Conservation (phyloP, 2,113 vertebrate species). For the Zootoca vivipara region DNA sequence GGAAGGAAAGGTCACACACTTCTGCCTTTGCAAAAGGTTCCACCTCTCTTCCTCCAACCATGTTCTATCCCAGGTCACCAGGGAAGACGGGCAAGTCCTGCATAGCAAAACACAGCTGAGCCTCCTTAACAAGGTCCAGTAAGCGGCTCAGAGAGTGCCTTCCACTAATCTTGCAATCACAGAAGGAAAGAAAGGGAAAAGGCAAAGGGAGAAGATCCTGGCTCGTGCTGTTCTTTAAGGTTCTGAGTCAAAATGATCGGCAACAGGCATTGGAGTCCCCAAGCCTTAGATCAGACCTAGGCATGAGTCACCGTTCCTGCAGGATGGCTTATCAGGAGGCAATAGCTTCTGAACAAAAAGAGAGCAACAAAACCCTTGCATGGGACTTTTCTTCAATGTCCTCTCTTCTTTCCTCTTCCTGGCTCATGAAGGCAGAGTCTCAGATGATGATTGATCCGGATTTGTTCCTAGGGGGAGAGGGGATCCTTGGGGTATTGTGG, state of each 20-base stretch:
- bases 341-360: neutral
- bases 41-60: neutral
- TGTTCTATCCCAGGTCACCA: neutral
- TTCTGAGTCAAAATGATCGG: neutral
- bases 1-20: slow-evolving; percentile 7
- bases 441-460: too few species aligned
- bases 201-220: neutral
- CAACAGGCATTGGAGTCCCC: too few species aligned
- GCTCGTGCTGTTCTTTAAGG: neutral
- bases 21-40: neutral
- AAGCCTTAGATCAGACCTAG: neutral
- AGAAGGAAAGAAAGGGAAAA: neutral
- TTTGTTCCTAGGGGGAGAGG: too few species aligned
- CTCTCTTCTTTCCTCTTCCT: neutral
- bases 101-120: slow-evolving; percentile 9
- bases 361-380: too few species aligned
- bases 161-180: neutral
- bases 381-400: neutral
- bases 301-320: neutral
- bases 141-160: neutral
- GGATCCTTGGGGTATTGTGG: too few species aligned
- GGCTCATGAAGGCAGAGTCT: too few species aligned
- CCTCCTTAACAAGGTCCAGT: neutral
- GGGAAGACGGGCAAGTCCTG: slow-evolving; percentile 8
- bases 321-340: neutral